These are phyloP conservation scores for Nipponacmea schrenckii DNA, from an alignment of 2,888 invertebrate genomes.

Conservation along the genomic window DNA sequence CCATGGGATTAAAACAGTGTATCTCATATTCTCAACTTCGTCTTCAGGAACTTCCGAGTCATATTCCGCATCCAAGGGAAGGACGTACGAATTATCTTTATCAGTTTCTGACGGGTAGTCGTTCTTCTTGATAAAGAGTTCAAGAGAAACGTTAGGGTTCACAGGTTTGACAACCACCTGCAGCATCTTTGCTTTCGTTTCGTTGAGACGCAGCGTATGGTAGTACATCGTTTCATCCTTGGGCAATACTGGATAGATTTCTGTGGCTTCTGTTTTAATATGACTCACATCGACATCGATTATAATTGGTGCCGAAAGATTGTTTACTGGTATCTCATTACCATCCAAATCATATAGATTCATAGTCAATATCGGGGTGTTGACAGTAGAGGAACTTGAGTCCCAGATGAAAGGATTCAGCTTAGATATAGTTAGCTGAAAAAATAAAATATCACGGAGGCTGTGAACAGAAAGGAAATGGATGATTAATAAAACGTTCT, in stretches of 20 bases:
- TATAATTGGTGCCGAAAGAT: conserved; percentile 36
- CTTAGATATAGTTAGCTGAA: conserved; percentile 38
- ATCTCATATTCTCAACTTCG: conserved; percentile 20
- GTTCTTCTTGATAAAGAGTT: conserved; percentile 38
- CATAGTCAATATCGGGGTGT: conserved; percentile 41
- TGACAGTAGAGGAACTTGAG: conserved; percentile 36
- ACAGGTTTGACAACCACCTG: conserved; percentile 26
- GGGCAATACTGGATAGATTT: conserved; percentile 14
- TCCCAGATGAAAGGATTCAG: conserved; percentile 48
- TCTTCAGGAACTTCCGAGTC: conserved; percentile 12
- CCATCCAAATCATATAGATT: conserved; percentile 38
- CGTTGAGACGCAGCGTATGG: conserved; percentile 29
- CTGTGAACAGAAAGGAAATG: background rate
- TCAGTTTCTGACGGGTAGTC: conserved; percentile 32
- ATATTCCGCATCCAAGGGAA: conserved; percentile 21
- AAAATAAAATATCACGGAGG: background rate
- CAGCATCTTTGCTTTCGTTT: conserved; percentile 1
- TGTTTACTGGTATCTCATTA: conserved; percentile 30
- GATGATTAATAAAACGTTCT: no score
- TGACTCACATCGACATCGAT: conserved; percentile 37
- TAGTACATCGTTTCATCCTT: conserved; percentile 26
- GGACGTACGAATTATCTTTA: conserved; percentile 30
- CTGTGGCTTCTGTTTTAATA: background rate
- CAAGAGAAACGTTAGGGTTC: conserved; percentile 21
- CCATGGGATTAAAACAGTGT: conserved; percentile 33